These are phyloP conservation scores for Acropora tenuis DNA, from an alignment of 64 coral and sea anemone species.

Conservation along the genomic window DNA sequence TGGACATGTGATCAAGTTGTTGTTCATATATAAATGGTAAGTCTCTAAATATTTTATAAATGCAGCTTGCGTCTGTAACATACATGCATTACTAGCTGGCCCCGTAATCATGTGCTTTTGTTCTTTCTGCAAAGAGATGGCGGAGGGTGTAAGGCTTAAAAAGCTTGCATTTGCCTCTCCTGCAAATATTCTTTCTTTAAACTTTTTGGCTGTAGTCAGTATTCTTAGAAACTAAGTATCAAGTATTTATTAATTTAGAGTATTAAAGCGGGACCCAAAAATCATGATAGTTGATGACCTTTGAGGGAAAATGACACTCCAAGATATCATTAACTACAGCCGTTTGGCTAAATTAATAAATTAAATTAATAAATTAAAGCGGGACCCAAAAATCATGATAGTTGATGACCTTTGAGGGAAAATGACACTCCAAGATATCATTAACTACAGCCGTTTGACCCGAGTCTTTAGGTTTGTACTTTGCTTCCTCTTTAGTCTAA, in stretches of 20 bases:
- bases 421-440: constrained; percentile 20
- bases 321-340: constrained; percentile 4
- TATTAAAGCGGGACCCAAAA: constrained; percentile 40
- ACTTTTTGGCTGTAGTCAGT: too few species aligned
- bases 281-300: constrained; percentile 49
- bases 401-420: constrained; percentile 33
- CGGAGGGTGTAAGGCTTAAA: constrained; percentile 51
- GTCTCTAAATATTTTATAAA: constrained; percentile 2
- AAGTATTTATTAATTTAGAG: constrained; percentile 37
- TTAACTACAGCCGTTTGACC: background rate
- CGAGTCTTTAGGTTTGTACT: constrained; percentile 5
- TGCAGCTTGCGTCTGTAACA: background rate
- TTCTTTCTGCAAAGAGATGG: constrained; percentile 70
- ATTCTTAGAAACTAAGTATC: constrained; percentile 25
- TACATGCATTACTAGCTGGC: background rate
- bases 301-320: constrained; percentile 15
- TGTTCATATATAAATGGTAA: background rate
- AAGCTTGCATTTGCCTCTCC: constrained; percentile 62
- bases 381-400: constrained; percentile 49
- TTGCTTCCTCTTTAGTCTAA: background rate
- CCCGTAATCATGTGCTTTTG: background rate
- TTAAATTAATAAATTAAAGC: background rate
- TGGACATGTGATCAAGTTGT: background rate
- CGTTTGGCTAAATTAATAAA: background rate
- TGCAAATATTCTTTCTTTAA: constrained; percentile 44